Evolutionary conservation across 2,113 vertebrate species (phyloP).

Genomic region (Mustelus asterias): DNA sequence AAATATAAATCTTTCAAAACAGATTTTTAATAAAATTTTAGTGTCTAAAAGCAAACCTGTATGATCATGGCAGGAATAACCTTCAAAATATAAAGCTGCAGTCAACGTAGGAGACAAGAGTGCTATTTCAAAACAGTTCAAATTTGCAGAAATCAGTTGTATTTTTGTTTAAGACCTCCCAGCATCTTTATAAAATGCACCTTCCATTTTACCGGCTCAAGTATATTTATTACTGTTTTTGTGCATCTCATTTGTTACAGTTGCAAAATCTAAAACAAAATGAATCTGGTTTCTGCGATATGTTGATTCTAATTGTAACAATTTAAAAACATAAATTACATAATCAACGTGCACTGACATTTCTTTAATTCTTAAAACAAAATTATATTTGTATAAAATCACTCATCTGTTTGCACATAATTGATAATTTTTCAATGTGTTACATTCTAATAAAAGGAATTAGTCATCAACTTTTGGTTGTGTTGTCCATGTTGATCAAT

Average conservation of each 20-base stretch:
- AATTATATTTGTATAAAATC: not conserved
- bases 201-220: not conserved
- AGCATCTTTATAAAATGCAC: not conserved
- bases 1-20: not conserved
- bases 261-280: not conserved
- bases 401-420: not conserved
- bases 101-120: not conserved
- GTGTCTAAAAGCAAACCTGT: not conserved
- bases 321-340: not conserved
- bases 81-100: not conserved
- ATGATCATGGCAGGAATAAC: not conserved
- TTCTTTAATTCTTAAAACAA: not conserved
- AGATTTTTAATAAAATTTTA: not conserved
- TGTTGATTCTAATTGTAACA: not conserved
- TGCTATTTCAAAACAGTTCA: not conserved
- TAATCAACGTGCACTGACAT: not conserved
- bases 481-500: not conserved
- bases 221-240: not conserved
- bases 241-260: not conserved
- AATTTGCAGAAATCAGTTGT: not conserved
- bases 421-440: not conserved
- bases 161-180: not conserved
- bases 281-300: not conserved
- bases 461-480: not conserved
- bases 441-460: constrained; percentile 23